Evolutionary conservation across 2,888 invertebrate species (phyloP), one percentile per base, ranked within the genome.

Genomic region (Apocheima hispidaria): DNA sequence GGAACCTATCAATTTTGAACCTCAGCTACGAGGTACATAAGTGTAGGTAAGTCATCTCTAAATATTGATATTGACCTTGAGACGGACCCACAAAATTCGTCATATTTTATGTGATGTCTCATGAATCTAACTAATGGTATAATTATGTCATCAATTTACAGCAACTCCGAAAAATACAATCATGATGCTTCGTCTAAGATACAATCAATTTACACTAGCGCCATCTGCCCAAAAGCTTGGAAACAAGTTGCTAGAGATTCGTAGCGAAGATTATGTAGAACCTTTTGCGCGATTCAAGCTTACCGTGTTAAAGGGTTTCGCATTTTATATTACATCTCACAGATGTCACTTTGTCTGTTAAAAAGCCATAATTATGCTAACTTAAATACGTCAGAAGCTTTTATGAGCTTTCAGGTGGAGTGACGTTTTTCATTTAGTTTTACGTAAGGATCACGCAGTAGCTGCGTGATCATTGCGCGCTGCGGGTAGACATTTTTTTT

Each of bases 401-500:
- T 71, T 69, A 72, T 67, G 68, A 74, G 75, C 74, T 82, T 81
- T 70, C 60, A 66, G 38, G 16, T 66, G 66, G 53, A 30, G 63
- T 81, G 78, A 81, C 76, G 80, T 77, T 72, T 69, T 67, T 68
- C 59, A 66, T 71, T 58, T 52, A n/a, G 63, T 68, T 70, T 71
- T 77, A 73, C 79, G 81, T 76, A 78, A 79, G 77, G 59, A 61
- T n/a, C n/a, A n/a, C n/a, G n/a, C n/a, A n/a, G 59, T 55, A 56
- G 23, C 60, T 62, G 57, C 73, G 74, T 74, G 73, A 74, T 71
- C 63, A 71, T 50, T 59, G 61, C 66, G 60, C 63, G 12, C 51
- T 59, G 61, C 66, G 60, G 64, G 12, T 5, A 33, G 18, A 9
- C 16, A 16, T 38, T 38, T 38, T 18, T 18, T 38, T 1, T 4